Evolutionary conservation across 2,888 invertebrate species (phyloP).

Genomic region (Globia sparganii): DNA sequence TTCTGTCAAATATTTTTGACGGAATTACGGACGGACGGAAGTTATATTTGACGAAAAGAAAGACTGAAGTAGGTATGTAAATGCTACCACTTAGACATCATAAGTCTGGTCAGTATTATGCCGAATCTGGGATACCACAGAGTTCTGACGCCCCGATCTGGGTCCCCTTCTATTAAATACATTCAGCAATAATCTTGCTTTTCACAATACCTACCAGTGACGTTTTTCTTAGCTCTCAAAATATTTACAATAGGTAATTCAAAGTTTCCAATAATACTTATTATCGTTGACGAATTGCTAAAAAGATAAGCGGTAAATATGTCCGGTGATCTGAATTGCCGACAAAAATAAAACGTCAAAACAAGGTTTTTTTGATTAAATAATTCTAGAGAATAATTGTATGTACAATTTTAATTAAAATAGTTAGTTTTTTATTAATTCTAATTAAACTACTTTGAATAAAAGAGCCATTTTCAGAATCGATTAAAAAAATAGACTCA

Average conservation of each 20-base stretch:
- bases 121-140: background rate
- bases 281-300: background rate
- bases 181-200: background rate
- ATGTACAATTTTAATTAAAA: background rate
- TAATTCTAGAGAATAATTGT: background rate
- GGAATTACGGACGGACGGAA: too few species aligned
- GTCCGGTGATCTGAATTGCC: background rate
- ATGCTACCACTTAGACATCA: background rate
- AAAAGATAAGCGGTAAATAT: conserved; percentile 1
- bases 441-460: too few species aligned
- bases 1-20: too few species aligned
- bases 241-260: background rate
- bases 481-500: too few species aligned
- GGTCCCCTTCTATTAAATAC: background rate
- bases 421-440: too few species aligned
- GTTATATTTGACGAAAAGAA: background rate
- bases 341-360: background rate
- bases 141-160: background rate
- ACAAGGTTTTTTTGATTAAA: background rate
- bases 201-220: background rate
- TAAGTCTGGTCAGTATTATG: background rate
- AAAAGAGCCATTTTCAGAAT: too few species aligned
- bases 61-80: background rate
- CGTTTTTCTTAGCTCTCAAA: background rate
- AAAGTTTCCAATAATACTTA: background rate